Evolutionary conservation across 1,140 invertebrate genomes (phyloP), one percentile per base, ranked within the genome.

Genomic region (Monomorium pharaonis): DNA sequence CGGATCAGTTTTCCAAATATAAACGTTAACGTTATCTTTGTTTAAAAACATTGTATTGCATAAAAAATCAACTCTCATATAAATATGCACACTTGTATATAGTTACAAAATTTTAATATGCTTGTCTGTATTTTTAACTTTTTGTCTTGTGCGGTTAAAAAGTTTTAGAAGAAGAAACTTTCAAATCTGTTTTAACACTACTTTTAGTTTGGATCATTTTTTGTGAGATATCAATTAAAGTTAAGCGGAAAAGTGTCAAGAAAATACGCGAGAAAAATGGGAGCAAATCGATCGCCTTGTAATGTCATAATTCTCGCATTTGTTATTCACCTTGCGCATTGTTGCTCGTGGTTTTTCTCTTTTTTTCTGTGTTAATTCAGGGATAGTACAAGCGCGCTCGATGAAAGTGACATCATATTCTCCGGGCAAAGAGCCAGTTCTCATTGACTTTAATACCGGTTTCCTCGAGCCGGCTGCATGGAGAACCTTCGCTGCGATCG

Each of bases 361-460:
- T 42, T 51, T 49, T 77, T 62, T 63, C 47, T 67, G 1, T n/a
- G n/a, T 10, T 7, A 18, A 37, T 27, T 27, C 47, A 16, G 49
- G 30, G 62, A 65, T 33, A 33, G 24, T 33, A 65, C 58, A 60
- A 47, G 30, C 47, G 2, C 21, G 62, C 60, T 24, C 60, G 33
- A 69, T 62, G 76, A 80, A 80, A 80, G 62, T 80, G 76, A 80
- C 76, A 69, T 67, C 76, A 69, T 80, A 69, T 80, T 67, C 76
- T 42, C 3, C 60, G 30, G 44, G 47, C 76, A 67, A 67, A 67
- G 47, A 67, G 76, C 62, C 76, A 80, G 42, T 80, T 80, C 44
- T 80, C 60, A 67, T 75, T 75, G 56, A 83, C 58, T 75, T 72
- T 84, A 27, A 77, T 75, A 62, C 81, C 69, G 69, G 69, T 84